Percentiles rank a stretch among this genome's conserved stretches.
These are phyloP conservation scores for Ectemnius cavifrons DNA, from an alignment of 2,888 invertebrate genomes.

Conservation along the genomic window DNA sequence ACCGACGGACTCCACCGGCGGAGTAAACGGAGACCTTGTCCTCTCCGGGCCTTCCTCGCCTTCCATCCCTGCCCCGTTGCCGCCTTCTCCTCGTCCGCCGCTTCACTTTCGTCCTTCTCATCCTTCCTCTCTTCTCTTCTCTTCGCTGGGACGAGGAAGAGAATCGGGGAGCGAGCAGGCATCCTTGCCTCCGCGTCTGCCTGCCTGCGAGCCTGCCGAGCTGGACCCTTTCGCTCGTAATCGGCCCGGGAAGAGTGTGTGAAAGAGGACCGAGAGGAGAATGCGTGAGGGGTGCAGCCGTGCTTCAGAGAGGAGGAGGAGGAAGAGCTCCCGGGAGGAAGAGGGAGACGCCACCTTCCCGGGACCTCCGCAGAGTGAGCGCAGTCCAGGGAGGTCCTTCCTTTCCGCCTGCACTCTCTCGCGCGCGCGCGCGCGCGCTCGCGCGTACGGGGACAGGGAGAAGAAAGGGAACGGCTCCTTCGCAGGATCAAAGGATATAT, in stretches of 20 bases:
- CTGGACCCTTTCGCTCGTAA: conserved; percentile 41
- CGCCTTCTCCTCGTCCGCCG: conserved; percentile 31
- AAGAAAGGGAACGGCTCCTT: conserved; percentile 58
- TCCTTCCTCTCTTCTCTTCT: conserved; percentile 18
- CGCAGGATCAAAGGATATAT: conserved; percentile 67
- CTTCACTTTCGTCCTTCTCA: conserved; percentile 22
- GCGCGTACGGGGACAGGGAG: conserved; percentile 40
- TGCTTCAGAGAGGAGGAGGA: conserved; percentile 12
- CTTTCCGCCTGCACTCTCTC: conserved; percentile 34
- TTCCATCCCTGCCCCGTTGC: conserved; percentile 31
- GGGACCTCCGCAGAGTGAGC: conserved; percentile 69
- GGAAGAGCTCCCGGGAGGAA: conserved; percentile 17
- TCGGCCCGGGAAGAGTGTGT: conserved; percentile 17
- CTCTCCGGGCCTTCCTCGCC: conserved; percentile 39
- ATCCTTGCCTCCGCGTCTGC: background rate
- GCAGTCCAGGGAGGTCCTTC: conserved; percentile 73
- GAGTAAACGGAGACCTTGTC: conserved; percentile 55
- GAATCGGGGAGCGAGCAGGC: too few relatives aligned
- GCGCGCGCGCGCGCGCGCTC: background rate
- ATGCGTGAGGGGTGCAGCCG: conserved; percentile 5
- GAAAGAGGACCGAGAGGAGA: conserved; percentile 10
- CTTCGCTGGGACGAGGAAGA: background rate
- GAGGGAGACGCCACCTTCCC: conserved; percentile 48
- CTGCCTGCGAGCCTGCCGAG: conserved; percentile 3
- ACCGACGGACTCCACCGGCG: conserved; percentile 1